Percentiles rank a stretch among this genome's conserved stretches.
Conservation (phyloP, 2,888 invertebrate genomes). For the Danaus chrysippus region DNA sequence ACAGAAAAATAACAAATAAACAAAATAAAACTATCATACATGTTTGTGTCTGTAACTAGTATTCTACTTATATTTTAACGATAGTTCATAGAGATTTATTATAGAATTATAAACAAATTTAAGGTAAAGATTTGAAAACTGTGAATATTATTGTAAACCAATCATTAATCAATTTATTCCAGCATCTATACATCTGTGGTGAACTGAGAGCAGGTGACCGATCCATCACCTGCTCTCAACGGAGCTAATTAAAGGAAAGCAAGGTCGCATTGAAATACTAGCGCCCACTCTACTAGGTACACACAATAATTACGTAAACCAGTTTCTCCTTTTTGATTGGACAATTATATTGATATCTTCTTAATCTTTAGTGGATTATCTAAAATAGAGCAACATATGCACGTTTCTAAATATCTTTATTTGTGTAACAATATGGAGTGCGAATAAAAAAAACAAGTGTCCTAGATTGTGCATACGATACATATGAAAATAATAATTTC, state of each 20-base stretch:
- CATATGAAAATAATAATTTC: too few species aligned
- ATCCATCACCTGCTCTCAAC: conserved; percentile 68
- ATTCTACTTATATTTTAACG: too few species aligned
- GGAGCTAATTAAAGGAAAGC: conserved; percentile 73
- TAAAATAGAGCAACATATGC: too few species aligned
- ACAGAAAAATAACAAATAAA: too few species aligned
- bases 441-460: too few species aligned
- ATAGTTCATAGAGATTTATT: too few species aligned
- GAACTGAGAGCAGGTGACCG: conserved; percentile 59
- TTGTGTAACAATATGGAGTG: too few species aligned
- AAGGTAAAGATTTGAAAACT: neutral
- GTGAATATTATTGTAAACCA: neutral
- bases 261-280: conserved; percentile 71
- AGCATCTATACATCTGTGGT: conserved; percentile 36
- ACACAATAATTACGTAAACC: conserved; percentile 54
- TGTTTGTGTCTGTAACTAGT: too few species aligned
- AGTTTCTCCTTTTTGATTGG: conserved; percentile 29
- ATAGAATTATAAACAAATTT: neutral
- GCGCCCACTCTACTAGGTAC: conserved; percentile 51
- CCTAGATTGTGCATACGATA: too few species aligned
- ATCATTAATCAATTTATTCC: conserved; percentile 18
- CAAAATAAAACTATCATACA: too few species aligned
- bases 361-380: too few species aligned
- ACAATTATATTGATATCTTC: conserved; percentile 3
- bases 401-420: too few species aligned